A percentile compares a stretch with the other conserved stretches of the same genome.
phyloP scores from a whole-genome alignment of 2,113 vertebrate genomes.

The Pholis gunnellus region DNA sequence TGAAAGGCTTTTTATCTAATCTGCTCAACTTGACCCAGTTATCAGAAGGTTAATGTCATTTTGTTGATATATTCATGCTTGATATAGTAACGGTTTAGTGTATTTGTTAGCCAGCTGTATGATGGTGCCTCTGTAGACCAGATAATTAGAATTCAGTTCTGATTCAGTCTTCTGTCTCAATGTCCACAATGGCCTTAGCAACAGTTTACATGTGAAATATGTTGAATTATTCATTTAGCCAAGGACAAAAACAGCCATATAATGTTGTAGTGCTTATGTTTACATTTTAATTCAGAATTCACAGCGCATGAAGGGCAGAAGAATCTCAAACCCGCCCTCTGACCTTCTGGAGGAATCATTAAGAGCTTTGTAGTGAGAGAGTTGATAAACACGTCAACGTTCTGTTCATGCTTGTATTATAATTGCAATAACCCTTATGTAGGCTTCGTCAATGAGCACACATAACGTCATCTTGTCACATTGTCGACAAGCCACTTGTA shows the following conservation, averaged over 20 bases:
- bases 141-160: constrained; percentile 6
- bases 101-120: constrained; percentile 1
- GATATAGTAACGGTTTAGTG: neutral
- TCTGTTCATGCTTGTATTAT: constrained; percentile 51
- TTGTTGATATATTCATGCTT: neutral
- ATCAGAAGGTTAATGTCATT: constrained; percentile 12
- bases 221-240: constrained; percentile 72
- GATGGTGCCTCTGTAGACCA: neutral
- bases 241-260: constrained; percentile 52
- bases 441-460: constrained; percentile 67
- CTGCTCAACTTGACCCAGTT: neutral
- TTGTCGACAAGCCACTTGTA: constrained; percentile 67
- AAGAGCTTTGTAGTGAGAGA: constrained; percentile 41
- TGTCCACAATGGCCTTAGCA: constrained; percentile 7
- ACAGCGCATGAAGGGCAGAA: constrained; percentile 24
- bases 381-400: constrained; percentile 59
- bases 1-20: neutral
- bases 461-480: constrained; percentile 61
- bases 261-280: constrained; percentile 61
- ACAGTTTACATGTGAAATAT: constrained; percentile 53
- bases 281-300: constrained; percentile 53
- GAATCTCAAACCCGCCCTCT: constrained; percentile 52
- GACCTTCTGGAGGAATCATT: constrained; percentile 65
- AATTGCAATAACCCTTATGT: constrained; percentile 41
- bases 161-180: neutral